Evolutionary conservation across 1,140 invertebrate genomes (phyloP), one percentile per base, ranked within the genome.

Genomic region (Daktulosphaira vitifoliae): DNA sequence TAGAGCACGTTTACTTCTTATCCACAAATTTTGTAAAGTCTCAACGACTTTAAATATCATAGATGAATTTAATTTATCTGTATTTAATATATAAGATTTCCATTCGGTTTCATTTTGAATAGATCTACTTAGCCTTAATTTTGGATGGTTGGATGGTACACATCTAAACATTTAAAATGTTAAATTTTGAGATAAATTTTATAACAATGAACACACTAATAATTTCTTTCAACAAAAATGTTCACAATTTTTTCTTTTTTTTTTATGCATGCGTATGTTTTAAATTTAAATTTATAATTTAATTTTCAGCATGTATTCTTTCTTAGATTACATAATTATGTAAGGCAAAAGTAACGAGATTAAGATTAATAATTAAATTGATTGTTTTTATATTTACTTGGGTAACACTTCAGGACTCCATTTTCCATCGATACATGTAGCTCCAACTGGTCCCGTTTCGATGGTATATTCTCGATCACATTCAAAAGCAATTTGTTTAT

Each of bases 401-500:
- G 86, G 86, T 22, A 89, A 72, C 69, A 89, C 81, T 66, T 80
- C 81, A 0, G 91, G 92, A 67, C 86, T 89, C 91, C 92, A 96
- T 46, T 83, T 80, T 1, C 92, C 92, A 11, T 90, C 87, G 18
- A 96, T 83, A 71, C 92, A 96, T 0, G 92, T 95, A 0, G 94
- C 93, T 4, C 94, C 94, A 0, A 88, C 88, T 0, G 94, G 90
- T 9, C 94, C 94, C 68, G 54, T 26, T 29, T 65, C 59, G 13
- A 95, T 72, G 1, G 89, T 86, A 71, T 89, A 94, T 0, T 92
- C 92, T 72, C 91, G 90, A 67, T 95, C 85, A 74, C 95, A 98
- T 69, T 96, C 90, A 75, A 95, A 98, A 84, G 93, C 91, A 26
- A 98, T 96, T 74, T 96, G 90, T 69, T 95, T 91, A 72, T 96